Evolutionary conservation across 2,888 invertebrate genomes (phyloP), one percentile per base, ranked within the genome.

Genomic region (Nyleta sp.): DNA sequence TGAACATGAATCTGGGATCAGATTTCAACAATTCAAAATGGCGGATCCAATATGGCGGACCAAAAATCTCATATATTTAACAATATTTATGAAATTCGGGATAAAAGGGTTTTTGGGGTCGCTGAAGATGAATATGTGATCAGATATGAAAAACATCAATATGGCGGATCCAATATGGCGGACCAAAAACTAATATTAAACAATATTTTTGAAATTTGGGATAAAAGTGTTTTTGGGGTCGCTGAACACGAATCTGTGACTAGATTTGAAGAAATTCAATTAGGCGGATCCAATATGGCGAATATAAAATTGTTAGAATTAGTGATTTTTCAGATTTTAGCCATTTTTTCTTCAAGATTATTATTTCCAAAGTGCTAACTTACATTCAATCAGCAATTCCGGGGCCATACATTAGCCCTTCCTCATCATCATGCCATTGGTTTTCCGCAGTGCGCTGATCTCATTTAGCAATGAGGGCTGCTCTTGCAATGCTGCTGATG

Each of bases 401-500:
- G 28, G 28, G 1, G 28, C 28, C 5, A 28, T 28, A 28, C 28
- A 28, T 28, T 4, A 28, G 28, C 28, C 28, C 28, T 28, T 28
- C 28, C 1, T 46, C 44, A 11, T 17, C 10, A 20, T 50, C 50
- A 28, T 50, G 13, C 13, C 6, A 10, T 13, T 50, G 31, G 17
- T 17, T 52, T 52, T 52, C 31, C 18, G 18, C 33, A 33, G 10
- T 52, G 52, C 52, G 31, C 33, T 33, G 18, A 28, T 53, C 28
- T 28, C 28, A 10, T 2, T 28, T 38, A 53, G 53, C 53, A n/a
- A 38, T 38, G 53, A 53, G 35, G 53, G 40, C 55, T 55, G 55
- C 55, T 55, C 55, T 55, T 15, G 55, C 38, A 40, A 1, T 22
- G 40, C 55, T 55, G 38, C 53, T 53, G 20, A 53, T 53, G 52